These are phyloP conservation scores for Telmatochromis brichardi DNA, from an alignment of 2,113 vertebrate genomes.

Conservation along the genomic window DNA sequence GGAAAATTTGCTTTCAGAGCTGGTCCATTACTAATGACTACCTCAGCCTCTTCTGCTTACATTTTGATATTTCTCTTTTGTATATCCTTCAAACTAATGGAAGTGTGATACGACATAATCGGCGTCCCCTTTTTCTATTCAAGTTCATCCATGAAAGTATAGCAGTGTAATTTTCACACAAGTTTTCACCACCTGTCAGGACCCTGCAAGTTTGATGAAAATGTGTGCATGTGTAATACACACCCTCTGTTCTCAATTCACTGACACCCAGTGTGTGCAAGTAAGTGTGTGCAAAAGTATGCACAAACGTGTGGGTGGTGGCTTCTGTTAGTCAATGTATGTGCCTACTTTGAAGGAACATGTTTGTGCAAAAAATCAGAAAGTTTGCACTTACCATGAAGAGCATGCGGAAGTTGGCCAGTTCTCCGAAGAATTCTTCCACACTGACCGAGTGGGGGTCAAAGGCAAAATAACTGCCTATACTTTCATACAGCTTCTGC, in stretches of 20 bases:
- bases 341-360: not conserved
- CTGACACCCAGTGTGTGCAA: not conserved
- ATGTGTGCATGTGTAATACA: not conserved
- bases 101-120: not conserved
- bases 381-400: conserved; percentile 84
- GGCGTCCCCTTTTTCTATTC: not conserved
- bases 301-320: not conserved
- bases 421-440: conserved; percentile 93
- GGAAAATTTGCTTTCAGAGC: not conserved
- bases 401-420: conserved; percentile 84
- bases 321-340: not conserved
- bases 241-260: not conserved
- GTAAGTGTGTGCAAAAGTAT: not conserved
- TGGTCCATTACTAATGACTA: not conserved
- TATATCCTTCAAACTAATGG: not conserved
- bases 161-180: not conserved
- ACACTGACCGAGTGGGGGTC: conserved; percentile 82
- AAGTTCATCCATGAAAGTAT: not conserved
- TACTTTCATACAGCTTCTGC: conserved; percentile 87
- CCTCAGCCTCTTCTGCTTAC: not conserved
- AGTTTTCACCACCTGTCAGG: not conserved
- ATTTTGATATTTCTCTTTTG: not conserved
- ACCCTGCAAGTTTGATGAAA: not conserved
- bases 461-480: conserved; percentile 89
- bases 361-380: not conserved